phyloP scores from a whole-genome alignment of 30 jellyfish, hydroid and myxozoan genomes.

The Catostylus mosaicus region DNA sequence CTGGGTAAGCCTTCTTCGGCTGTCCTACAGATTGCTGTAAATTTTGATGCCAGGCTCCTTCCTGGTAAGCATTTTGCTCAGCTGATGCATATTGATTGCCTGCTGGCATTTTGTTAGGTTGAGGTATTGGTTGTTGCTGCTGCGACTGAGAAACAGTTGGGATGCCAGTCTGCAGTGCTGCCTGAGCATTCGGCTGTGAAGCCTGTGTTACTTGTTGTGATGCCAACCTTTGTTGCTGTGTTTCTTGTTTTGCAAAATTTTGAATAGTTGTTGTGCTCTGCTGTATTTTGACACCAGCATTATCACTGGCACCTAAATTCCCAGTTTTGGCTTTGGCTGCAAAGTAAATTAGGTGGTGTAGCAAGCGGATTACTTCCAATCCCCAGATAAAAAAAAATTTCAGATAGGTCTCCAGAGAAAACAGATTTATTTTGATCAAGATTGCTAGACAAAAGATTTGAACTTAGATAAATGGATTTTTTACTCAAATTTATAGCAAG shows the following conservation, averaged over 20 bases:
- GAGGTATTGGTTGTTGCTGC: conserved; percentile 32
- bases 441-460: too few species aligned
- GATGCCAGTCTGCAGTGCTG: neutral
- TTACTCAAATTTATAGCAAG: too few species aligned
- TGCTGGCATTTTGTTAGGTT: neutral
- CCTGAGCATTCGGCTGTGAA: conserved; percentile 9
- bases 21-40: conserved; percentile 65
- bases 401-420: too few species aligned
- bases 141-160: conserved; percentile 7
- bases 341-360: too few species aligned
- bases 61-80: conserved; percentile 25
- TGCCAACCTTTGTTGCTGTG: neutral
- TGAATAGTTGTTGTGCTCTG: neutral
- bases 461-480: too few species aligned
- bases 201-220: conserved; percentile 4
- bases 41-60: conserved; percentile 47
- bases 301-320: neutral
- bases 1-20: conserved; percentile 67
- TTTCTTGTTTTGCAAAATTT: conserved; percentile 3
- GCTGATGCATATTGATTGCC: neutral
- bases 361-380: too few species aligned
- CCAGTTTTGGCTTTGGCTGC: neutral
- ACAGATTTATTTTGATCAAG: too few species aligned
- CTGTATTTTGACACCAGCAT: neutral
- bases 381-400: too few species aligned